phyloP scores from a whole-genome alignment of 2,113 vertebrate genomes.

The Coturnix japonica region DNA sequence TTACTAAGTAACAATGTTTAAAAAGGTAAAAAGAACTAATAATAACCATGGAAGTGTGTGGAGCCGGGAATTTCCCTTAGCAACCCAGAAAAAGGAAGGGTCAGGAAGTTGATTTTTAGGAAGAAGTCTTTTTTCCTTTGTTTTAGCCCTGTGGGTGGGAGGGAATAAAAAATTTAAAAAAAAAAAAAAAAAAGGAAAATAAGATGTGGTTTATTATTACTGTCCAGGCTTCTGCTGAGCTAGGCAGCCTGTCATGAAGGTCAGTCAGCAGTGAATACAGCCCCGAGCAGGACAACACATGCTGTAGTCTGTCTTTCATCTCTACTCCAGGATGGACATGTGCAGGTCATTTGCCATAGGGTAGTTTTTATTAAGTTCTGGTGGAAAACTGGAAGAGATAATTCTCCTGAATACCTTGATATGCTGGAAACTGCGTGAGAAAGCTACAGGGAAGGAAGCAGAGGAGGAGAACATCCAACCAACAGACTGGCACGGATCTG shows the following conservation, averaged over 20 bases:
- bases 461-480: not conserved
- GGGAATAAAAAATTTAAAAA: not conserved
- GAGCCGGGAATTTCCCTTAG: not conserved
- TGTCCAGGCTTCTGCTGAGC: constrained; percentile 29
- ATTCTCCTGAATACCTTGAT: not conserved
- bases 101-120: not conserved
- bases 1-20: not conserved
- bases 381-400: not conserved
- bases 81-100: fast-evolving
- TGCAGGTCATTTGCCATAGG: not conserved
- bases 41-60: not conserved
- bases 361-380: constrained; percentile 23
- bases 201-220: not conserved
- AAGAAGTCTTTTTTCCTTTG: not conserved
- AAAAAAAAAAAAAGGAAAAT: not conserved
- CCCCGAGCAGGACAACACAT: not conserved
- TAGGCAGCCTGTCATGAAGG: constrained; percentile 2
- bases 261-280: constrained; percentile 11
- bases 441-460: not conserved
- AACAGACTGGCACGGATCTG: not conserved
- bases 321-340: not conserved
- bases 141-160: not conserved
- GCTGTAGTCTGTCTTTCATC: constrained; percentile 10
- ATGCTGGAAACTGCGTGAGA: not conserved
- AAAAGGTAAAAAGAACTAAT: not conserved